Evolutionary conservation across 2,797 vertebrate genomes (phyloP).

Genomic region (Pipistrellus kuhlii): DNA sequence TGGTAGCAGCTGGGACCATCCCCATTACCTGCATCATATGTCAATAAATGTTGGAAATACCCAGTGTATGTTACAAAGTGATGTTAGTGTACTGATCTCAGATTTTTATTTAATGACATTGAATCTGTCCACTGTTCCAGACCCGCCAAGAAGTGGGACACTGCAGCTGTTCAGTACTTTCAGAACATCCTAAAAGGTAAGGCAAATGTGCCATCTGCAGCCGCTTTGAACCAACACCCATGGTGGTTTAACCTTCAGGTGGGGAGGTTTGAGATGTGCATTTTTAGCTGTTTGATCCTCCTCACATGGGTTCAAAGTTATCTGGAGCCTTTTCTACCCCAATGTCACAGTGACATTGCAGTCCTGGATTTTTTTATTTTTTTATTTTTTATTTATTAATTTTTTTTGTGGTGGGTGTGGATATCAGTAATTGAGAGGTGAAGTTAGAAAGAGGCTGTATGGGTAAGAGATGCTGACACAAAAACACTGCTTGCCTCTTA

Average conservation of each 20-base stretch:
- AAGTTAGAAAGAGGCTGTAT: neutral
- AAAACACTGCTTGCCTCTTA: neutral
- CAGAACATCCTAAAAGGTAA: slow-evolving; percentile 92
- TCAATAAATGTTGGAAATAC: accelerated
- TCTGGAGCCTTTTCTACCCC: neutral
- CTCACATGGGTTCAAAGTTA: neutral
- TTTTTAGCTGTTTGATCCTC: neutral
- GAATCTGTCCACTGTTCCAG: slow-evolving; percentile 84
- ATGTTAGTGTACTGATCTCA: neutral
- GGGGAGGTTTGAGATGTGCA: accelerated
- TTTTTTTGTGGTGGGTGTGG: neutral
- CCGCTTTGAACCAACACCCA: neutral
- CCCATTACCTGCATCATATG: accelerated
- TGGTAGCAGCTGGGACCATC: accelerated
- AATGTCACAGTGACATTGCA: neutral
- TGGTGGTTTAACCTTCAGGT: neutral
- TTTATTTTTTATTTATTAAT: too few relatives aligned
- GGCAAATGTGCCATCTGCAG: accelerated
- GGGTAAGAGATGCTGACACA: neutral
- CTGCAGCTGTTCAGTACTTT: slow-evolving; percentile 92
- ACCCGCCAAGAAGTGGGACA: slow-evolving; percentile 91
- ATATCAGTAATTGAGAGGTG: neutral
- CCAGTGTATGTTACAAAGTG: neutral
- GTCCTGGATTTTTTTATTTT: neutral
- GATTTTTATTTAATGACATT: slow-evolving; percentile 2